Conservation (phyloP, 2,888 invertebrate species). For the Hyles lineata region DNA sequence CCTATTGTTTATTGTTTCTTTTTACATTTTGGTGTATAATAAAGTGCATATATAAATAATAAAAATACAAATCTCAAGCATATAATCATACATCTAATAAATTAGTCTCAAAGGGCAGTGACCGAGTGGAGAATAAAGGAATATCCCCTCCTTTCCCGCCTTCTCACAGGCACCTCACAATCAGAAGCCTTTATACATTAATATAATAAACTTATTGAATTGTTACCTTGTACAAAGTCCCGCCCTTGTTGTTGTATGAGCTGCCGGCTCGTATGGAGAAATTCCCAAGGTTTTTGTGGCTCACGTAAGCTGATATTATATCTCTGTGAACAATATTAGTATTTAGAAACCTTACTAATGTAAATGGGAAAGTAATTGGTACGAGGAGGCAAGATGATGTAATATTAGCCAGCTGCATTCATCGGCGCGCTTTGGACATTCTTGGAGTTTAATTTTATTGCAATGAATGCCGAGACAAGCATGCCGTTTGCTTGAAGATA, state of each 20-base stretch:
- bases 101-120: neutral
- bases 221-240: conserved; percentile 64
- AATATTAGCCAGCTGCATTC: too few species aligned
- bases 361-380: too few species aligned
- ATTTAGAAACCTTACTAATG: neutral
- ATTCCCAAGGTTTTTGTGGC: conserved; percentile 63
- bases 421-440: too few species aligned
- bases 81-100: too few species aligned
- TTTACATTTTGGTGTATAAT: too few species aligned
- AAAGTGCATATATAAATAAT: too few species aligned
- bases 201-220: conserved; percentile 13
- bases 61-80: too few species aligned
- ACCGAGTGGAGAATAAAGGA: neutral
- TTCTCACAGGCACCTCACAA: neutral
- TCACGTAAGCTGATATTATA: conserved; percentile 68
- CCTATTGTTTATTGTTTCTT: too few species aligned
- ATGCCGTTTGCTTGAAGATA: too few species aligned
- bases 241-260: conserved; percentile 74
- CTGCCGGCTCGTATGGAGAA: conserved; percentile 69
- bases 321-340: conserved; percentile 56
- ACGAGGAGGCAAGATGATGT: too few species aligned
- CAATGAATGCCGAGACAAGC: too few species aligned
- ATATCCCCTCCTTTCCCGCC: neutral
- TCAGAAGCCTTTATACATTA: conserved; percentile 15
- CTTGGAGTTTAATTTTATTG: too few species aligned